Evolutionary conservation across 2,797 vertebrate genomes (phyloP), one percentile per base, ranked within the genome.

Genomic region (Spea hammondii): DNA sequence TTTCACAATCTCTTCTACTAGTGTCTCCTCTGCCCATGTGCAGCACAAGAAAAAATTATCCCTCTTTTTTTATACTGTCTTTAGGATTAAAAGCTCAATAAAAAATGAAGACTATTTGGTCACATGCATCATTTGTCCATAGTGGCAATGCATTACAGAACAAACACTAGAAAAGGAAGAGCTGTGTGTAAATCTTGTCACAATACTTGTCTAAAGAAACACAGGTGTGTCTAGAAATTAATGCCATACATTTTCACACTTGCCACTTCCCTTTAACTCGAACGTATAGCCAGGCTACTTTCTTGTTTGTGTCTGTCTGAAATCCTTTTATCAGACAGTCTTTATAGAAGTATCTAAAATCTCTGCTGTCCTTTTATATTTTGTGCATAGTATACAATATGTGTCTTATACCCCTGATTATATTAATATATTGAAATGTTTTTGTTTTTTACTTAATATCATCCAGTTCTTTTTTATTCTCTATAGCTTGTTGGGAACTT

Each of bases 21-120:
- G 9, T 17, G 12, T 1, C 5, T 62, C 14, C 6, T 62, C 4
- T 62, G 55, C 6, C 32, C 59, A 5, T 62, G n/a, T 62, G 10
- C 12, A 7, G 7, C 5, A 14, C 59, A 62, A 6, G 0, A 17
- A 62, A 6, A 53, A 4, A 62, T 12, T 32, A 32, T 32, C 32
- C 2, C 2, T 62, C 59, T 32, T 62, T 6, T 62, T 6, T 17
- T 62, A 62, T n/a, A 62, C 14, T n/a, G 59, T 17, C 14, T 14
- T 62, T 17, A 17, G 4, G 59, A 62, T 32, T n/a, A 62, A 62
- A 62, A 6, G 14, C 59, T 32, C 59, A 62, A 62, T 62, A 62
- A 62, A 32, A 62, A 62, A 62, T 62, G 59, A 62, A 62, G 14
- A n/a, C 59, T 62, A 62, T 62, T 62, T 44, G 59, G 59, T 62